phyloP scores from a whole-genome alignment of 2,113 vertebrate genomes.

The Mustela lutreola region DNA sequence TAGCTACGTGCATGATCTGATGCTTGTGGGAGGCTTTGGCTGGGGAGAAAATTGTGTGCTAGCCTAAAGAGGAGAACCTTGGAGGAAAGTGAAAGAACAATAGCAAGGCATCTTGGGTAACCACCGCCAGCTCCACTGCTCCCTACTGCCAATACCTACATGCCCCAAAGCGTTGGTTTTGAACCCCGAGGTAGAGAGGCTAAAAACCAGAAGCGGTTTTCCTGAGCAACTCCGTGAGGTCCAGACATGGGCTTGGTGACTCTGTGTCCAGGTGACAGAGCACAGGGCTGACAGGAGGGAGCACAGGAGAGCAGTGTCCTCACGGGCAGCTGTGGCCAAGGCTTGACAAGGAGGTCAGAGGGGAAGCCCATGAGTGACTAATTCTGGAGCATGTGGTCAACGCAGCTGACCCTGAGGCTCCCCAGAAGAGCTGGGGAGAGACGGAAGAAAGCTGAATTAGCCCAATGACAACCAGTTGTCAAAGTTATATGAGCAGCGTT shows the following conservation, averaged over 20 bases:
- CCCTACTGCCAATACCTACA: background rate
- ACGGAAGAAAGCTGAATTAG: background rate
- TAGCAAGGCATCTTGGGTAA: background rate
- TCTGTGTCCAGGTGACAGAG: background rate
- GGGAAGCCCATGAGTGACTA: accelerated
- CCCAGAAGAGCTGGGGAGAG: background rate
- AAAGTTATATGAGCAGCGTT: background rate
- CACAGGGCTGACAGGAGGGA: background rate
- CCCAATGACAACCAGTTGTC: background rate
- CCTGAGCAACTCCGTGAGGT: background rate
- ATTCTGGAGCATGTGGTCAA: accelerated
- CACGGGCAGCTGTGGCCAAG: too few species aligned
- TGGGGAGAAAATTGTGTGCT: background rate
- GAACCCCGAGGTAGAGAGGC: background rate
- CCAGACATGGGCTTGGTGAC: background rate
- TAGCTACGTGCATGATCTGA: accelerated
- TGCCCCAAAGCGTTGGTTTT: background rate
- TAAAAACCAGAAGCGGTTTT: background rate
- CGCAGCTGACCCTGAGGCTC: background rate
- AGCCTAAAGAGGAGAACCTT: background rate
- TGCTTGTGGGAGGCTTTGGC: background rate
- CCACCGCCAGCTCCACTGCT: accelerated
- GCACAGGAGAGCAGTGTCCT: background rate
- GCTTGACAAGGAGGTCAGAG: background rate
- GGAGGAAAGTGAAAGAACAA: background rate